Evolutionary conservation across 1,140 invertebrate species (phyloP), one percentile per base, ranked within the genome.

Genomic region (Bombyx mandarina): DNA sequence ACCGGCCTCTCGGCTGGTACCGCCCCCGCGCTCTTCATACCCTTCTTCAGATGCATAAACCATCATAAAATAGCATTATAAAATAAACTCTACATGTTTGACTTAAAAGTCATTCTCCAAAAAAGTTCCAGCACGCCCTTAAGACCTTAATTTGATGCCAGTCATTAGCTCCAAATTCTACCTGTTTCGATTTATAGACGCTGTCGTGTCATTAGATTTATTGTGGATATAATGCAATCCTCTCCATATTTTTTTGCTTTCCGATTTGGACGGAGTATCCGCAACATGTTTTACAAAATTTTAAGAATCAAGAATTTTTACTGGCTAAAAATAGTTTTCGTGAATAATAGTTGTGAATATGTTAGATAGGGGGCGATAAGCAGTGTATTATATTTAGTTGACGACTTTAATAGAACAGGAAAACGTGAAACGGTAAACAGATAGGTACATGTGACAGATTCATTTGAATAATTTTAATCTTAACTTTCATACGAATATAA

Each of bases 201-300:
- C 71, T 76, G 74, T 87, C 80, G 80, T 82, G 77, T 87, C 82
- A 85, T 85, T 85, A 85, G 78, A 87, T 87, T 87, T 87, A 86
- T 86, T 83, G 79, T 82, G 69, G 79, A 83, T 81, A 81, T 82
- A 82, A 83, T 86, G 78, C 82, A 79, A 83, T 84, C 74, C 70
- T 75, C 67, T 67, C 61, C 49, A 65, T 71, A 75, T 82, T 86
- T 86, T 85, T 56, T 83, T 84, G 73, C 74, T 65, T 58, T 68
- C 61, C 50, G 49, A 63, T 65, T 65, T 52, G 52, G 61, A 65
- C 58, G 47, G 42, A 54, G 49, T 56, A 43, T 56, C 54, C 26
- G 54, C 54, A 22, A 35, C 26, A 45, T 54, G n/a, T 50, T 50
- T 10, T 22, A 51, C 26, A 51, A 35, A 35, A 51, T 51, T 35